These are phyloP conservation scores for Pseudococcus longispinus DNA, from an alignment of 2,888 invertebrate genomes.

Conservation along the genomic window DNA sequence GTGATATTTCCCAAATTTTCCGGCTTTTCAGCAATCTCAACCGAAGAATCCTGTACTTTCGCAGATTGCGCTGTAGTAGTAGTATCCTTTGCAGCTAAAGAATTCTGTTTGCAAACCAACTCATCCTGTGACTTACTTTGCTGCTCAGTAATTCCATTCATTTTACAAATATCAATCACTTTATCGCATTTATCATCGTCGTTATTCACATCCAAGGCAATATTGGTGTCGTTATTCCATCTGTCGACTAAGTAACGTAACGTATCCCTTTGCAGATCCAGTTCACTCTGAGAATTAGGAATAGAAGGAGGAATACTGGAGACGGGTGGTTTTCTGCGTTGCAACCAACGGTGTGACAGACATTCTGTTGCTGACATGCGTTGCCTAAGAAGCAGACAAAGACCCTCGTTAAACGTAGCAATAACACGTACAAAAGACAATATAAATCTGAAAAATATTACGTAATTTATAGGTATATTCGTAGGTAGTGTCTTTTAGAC, in stretches of 20 bases:
- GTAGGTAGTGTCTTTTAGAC: neutral
- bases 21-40: neutral
- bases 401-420: slow-evolving; percentile 59
- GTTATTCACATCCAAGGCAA: neutral
- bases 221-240: slow-evolving; percentile 49
- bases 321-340: slow-evolving; percentile 64
- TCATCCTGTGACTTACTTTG: slow-evolving; percentile 29
- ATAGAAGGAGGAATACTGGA: slow-evolving; percentile 6
- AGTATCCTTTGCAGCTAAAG: neutral
- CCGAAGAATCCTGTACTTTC: neutral
- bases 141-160: slow-evolving; percentile 10
- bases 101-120: neutral
- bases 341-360: slow-evolving; percentile 86
- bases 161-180: slow-evolving; percentile 45
- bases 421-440: slow-evolving; percentile 40
- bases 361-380: slow-evolving; percentile 83
- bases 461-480: neutral
- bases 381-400: slow-evolving; percentile 70
- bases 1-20: neutral
- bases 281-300: slow-evolving; percentile 26
- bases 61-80: neutral
- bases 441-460: slow-evolving; percentile 5
- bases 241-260: slow-evolving; percentile 59
- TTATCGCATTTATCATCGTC: slow-evolving; percentile 37
- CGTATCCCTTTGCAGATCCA: slow-evolving; percentile 60